Conservation (phyloP, 92 coral and sea anemone genomes). For the Pocillopora meandrina region DNA sequence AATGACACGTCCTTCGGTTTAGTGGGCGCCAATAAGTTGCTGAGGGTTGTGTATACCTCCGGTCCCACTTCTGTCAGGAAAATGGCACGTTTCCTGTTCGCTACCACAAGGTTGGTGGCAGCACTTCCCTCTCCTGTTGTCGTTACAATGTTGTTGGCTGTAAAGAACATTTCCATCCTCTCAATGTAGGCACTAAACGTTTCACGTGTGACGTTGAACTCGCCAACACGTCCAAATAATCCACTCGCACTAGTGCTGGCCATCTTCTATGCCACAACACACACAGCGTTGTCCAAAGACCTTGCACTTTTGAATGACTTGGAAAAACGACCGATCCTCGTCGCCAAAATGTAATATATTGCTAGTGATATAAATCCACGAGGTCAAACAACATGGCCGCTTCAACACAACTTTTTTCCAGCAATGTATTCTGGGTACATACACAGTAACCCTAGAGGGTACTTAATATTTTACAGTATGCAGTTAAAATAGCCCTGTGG, state of each 20-base stretch:
- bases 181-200: slow-evolving; percentile 57
- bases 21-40: slow-evolving; percentile 47
- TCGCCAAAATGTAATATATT: neutral
- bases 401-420: too few species aligned
- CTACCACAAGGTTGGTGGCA: slow-evolving; percentile 24
- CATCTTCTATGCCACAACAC: neutral
- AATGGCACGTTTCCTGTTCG: slow-evolving; percentile 52
- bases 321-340: neutral
- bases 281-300: neutral
- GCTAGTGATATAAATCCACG: too few species aligned
- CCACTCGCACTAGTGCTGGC: neutral
- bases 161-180: slow-evolving; percentile 60
- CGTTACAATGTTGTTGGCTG: slow-evolving; percentile 55
- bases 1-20: slow-evolving; percentile 45
- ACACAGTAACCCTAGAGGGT: too few species aligned
- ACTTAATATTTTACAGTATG: neutral
- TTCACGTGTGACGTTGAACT: slow-evolving; percentile 30
- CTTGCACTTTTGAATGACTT: neutral
- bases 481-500: too few species aligned
- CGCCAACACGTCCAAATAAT: slow-evolving; percentile 50
- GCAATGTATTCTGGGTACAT: too few species aligned
- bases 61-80: slow-evolving; percentile 65
- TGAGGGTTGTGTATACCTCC: slow-evolving; percentile 49
- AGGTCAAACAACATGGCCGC: too few species aligned
- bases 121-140: slow-evolving; percentile 39